Conservation (phyloP, 30 jellyfish, hydroid and myxozoan genomes). For the Rhopilema esculentum region DNA sequence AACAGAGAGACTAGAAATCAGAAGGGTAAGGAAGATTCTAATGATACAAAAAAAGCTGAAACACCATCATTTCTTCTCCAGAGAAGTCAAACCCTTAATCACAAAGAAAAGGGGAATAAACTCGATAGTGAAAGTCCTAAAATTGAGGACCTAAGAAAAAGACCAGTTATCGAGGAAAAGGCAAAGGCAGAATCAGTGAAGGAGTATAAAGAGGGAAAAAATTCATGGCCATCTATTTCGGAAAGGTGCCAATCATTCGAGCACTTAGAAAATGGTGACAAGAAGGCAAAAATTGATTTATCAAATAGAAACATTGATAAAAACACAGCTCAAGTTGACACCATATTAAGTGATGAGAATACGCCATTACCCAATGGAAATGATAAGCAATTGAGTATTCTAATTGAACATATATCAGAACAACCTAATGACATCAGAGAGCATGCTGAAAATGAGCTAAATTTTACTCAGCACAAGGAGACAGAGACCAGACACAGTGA, state of each 20-base stretch:
- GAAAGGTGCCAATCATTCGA: slow-evolving; percentile 54
- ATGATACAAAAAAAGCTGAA: not conserved
- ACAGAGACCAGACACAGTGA: too few species aligned
- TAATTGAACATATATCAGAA: too few species aligned
- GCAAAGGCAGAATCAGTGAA: not conserved
- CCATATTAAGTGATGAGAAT: too few species aligned
- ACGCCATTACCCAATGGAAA: too few species aligned
- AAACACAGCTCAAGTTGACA: not conserved
- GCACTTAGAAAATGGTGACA: not conserved
- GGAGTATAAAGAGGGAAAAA: not conserved
- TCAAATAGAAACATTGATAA: not conserved
- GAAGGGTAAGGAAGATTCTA: not conserved
- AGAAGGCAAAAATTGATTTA: not conserved
- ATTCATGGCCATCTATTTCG: slow-evolving; percentile 20
- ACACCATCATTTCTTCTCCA: not conserved
- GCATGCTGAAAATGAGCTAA: too few species aligned
- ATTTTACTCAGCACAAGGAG: too few species aligned
- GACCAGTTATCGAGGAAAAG: not conserved
- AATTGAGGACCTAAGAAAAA: not conserved
- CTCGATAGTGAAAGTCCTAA: not conserved
- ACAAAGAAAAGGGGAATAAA: not conserved
- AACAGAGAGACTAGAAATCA: not conserved
- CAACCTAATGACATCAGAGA: too few species aligned
- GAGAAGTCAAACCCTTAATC: not conserved
- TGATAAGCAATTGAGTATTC: not conserved